These are phyloP conservation scores for Drosophila saltans DNA, from an alignment of 1,140 invertebrate species.

Conservation along the genomic window DNA sequence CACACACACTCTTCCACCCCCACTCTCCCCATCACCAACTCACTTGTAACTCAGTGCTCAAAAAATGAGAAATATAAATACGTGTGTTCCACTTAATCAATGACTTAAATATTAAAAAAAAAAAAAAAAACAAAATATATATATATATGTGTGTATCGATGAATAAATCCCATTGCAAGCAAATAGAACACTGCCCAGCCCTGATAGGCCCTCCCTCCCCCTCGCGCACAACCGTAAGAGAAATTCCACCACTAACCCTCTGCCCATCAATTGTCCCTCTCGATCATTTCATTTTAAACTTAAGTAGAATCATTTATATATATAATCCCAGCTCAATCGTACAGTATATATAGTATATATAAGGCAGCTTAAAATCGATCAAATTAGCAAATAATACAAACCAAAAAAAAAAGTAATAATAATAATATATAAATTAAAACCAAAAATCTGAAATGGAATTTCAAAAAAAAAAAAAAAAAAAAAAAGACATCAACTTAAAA, in stretches of 20 bases:
- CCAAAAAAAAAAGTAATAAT: conserved; percentile 28
- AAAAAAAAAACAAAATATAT: neutral
- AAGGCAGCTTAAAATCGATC: conserved; percentile 58
- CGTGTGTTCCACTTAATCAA: conserved; percentile 31
- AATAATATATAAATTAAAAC: conserved; percentile 27
- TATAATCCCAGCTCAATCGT: conserved; percentile 49
- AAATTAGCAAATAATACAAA: conserved; percentile 55
- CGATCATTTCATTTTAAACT: conserved; percentile 53
- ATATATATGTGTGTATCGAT: neutral
- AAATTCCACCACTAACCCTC: neutral
- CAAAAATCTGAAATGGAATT: conserved; percentile 70
- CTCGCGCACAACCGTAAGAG: neutral
- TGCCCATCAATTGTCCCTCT: neutral
- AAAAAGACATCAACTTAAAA: conserved; percentile 13
- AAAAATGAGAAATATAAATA: conserved; percentile 12
- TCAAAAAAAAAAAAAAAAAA: conserved; percentile 38
- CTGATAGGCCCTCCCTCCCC: neutral
- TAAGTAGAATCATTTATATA: conserved; percentile 66
- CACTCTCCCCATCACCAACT: conserved; percentile 12
- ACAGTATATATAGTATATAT: conserved; percentile 39
- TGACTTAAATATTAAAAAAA: conserved; percentile 24
- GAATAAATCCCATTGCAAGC: conserved; percentile 9
- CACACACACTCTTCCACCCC: conserved; percentile 2
- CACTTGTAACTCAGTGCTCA: conserved; percentile 57
- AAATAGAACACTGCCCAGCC: conserved; percentile 61